Base-by-base conservation (phyloP, 2,113 vertebrate species). In the Agelaius tricolor region DNA sequence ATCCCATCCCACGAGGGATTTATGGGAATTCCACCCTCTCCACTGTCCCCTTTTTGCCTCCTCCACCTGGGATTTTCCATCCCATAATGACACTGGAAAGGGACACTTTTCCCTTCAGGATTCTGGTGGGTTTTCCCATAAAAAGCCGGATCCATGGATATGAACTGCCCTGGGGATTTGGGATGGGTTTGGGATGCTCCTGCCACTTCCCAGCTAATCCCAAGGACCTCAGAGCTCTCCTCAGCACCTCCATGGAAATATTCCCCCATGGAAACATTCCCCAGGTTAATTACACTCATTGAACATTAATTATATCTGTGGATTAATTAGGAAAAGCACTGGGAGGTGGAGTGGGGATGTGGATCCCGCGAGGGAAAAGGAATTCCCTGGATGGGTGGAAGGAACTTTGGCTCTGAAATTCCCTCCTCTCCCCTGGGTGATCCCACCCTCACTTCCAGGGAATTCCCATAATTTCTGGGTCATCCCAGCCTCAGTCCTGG, bases 71-170 rank as follows among this genome's bases (percentile, higher is more conserved):
- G 5, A 0, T 55, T 55, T 58, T n/a, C 81, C 14, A 26, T 24
- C 86, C 66, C 85, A 31, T 20, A 23, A 22, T 2, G 46, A 6
- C 72, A 18, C 74, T 0, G 23, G 51, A 35, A 69, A 57, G 73
- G 31, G 51, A 21, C 43, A 51, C 20, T 84, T 82, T 41, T 54
- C 67, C 67, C 43, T 44, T 11, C 2, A 3, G 1, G 18, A 51
- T 55, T 3, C 3, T 0, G 2, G 47, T 0, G 2, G 14, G 0
- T 4, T 4, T 22, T 44, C 87, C 51, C 0, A 4, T 28, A 31
- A 66, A 35, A 74, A 62, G 27, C 19, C 3, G 0, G 2, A 20
- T 1, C 41, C 21, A 0, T 0, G 13, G 71, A 35, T 7, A 7
- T 0, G 5, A 39, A 63, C 24, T 31, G 6, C 27, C 28, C 43